Percentiles rank a stretch among this genome's conserved stretches.
phyloP scores from a whole-genome alignment of 2,888 invertebrate genomes.

The Rhimphoctona megacephalus region DNA sequence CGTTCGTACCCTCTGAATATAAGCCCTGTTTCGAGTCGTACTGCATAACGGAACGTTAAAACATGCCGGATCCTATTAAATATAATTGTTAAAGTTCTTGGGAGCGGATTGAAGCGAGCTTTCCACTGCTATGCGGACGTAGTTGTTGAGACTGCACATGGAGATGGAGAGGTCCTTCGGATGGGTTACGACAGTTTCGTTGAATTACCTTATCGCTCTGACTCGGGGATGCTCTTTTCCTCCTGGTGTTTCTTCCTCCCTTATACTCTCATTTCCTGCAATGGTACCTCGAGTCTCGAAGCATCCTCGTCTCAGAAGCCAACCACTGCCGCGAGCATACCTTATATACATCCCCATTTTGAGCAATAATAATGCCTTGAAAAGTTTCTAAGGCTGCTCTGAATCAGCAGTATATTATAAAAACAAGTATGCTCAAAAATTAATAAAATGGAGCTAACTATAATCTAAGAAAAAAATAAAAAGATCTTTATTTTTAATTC shows the following conservation, averaged over 20 bases:
- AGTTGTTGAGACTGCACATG: conserved; percentile 39
- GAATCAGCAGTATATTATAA: conserved; percentile 17
- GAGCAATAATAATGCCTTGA: conserved; percentile 50
- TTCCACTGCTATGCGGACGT: conserved; percentile 16
- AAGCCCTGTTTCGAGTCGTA: conserved; percentile 22
- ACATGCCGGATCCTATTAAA: conserved; percentile 79
- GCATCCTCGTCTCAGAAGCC: conserved; percentile 33
- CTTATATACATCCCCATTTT: conserved; percentile 24
- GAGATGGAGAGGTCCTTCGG: conserved; percentile 36
- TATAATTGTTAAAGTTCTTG: conserved; percentile 83
- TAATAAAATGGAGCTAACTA: not conserved
- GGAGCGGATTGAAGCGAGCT: conserved; percentile 66
- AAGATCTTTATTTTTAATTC: too few relatives aligned
- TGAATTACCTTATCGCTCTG: conserved; percentile 78
- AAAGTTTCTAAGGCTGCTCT: conserved; percentile 31
- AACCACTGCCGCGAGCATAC: conserved; percentile 17
- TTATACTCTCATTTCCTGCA: conserved; percentile 30
- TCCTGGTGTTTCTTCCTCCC: conserved; percentile 27
- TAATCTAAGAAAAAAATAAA: too few relatives aligned
- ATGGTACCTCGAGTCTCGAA: conserved; percentile 20
- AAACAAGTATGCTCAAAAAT: not conserved
- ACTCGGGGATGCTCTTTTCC: conserved; percentile 60
- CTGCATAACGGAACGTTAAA: conserved; percentile 50
- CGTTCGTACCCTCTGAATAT: not conserved
- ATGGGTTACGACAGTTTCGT: conserved; percentile 79